Base-by-base conservation (phyloP, 2,888 invertebrate species). In the Orthosia gothica region DNA sequence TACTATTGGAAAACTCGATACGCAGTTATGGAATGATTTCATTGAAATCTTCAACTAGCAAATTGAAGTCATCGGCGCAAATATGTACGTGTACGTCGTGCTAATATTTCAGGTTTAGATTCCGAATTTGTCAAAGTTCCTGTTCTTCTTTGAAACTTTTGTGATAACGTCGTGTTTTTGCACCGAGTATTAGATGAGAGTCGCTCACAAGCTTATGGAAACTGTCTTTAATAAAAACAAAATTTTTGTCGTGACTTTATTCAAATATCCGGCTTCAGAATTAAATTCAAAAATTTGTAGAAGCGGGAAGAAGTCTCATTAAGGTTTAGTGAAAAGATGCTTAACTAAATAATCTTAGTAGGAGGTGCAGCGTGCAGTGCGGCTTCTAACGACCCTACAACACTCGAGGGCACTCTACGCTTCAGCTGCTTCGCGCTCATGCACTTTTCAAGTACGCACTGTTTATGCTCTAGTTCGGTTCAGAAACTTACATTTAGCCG, bases 391-490 rank as follows among this genome's bases (percentile, higher is more conserved):
- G 92, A 93, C 93, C 92, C 92, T 93, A 88, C 84, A 89, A 81
- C 83, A 84, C 88, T 89, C 85, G 89, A 94, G 94, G 82, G 92
- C 90, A 79, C 94, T 95, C 89, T 82, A 89, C 89, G 89, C 89
- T 90, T 89, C 91, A 88, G 91, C 90, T 91, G 92, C 92, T 93
- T 91, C 90, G 89, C 90, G 90, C 91, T 93, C 92, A 91, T 94
- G 94, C 94, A 95, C 94, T 94, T 94, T 95, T 95, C 92, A 94
- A 95, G 95, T 94, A 92, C 93, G 91, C 93, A 92, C 92, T 95
- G 94, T 95, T 95, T 95, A 94, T 93, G 94, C 93, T 94, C 93
- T 87, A 94, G 91, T 94, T 93, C 90, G 80, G 90, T 88, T 88
- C 90, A 87, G 89, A 87, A 88, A 88, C 90, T 91, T 90, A 84